Evolutionary conservation across 2,113 vertebrate genomes (phyloP).

Genomic region (Ctenomys sociabilis): DNA sequence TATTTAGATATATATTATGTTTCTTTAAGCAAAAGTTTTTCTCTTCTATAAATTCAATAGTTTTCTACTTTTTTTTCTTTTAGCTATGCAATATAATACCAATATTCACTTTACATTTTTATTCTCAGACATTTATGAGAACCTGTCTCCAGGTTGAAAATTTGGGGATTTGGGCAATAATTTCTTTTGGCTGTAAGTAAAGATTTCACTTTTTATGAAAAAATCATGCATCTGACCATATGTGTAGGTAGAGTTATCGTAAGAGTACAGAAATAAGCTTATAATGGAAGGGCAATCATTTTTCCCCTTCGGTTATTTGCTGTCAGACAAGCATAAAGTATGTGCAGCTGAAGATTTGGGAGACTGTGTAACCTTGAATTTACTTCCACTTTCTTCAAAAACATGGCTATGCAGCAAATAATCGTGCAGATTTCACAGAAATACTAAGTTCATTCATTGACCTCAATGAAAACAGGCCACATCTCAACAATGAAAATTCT

Average conservation of each 20-base stretch:
- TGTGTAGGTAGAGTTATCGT: not conserved
- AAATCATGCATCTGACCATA: not conserved
- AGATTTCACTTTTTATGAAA: not conserved
- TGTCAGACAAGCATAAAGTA: not conserved
- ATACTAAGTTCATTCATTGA: not conserved
- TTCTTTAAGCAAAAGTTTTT: not conserved
- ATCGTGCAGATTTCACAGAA: conserved; percentile 22
- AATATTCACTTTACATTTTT: not conserved
- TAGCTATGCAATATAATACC: not conserved
- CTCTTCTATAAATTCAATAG: not conserved
- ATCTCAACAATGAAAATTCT: not conserved
- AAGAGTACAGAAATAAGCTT: not conserved
- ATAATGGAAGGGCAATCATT: not conserved
- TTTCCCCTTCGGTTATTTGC: not conserved
- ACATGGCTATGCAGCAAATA: not conserved
- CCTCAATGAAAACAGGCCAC: not conserved
- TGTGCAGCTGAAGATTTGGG: not conserved
- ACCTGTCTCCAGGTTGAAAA: not conserved
- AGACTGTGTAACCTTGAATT: conserved; percentile 4
- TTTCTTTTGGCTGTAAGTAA: not conserved
- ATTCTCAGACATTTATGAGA: not conserved
- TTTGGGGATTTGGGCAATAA: not conserved
- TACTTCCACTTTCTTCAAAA: not conserved
- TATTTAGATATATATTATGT: not conserved
- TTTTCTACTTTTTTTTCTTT: not conserved